A percentile compares a stretch with the other conserved stretches of the same genome.
Evolutionary conservation across 2,888 invertebrate genomes (phyloP).

Genomic region (Asteroscopus sphinx): DNA sequence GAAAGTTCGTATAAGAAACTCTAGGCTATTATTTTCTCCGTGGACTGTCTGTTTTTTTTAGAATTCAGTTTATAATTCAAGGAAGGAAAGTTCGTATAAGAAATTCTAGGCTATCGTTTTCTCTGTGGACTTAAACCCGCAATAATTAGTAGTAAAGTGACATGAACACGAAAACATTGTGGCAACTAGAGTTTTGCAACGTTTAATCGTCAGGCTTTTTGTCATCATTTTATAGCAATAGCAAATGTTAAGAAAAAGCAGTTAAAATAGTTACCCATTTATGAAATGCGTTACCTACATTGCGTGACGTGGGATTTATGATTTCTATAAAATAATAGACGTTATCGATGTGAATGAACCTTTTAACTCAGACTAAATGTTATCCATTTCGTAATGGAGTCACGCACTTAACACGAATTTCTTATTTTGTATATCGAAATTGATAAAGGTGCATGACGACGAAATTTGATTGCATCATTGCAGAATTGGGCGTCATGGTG

Average conservation of each 20-base stretch:
- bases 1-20: constrained; percentile 41
- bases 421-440: constrained; percentile 19
- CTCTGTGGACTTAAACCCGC: constrained; percentile 16
- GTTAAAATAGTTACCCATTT: not conserved
- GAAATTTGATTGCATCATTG: not conserved
- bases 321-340: constrained; percentile 39
- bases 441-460: constrained; percentile 23
- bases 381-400: constrained; percentile 59
- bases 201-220: constrained; percentile 1
- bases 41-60: no score
- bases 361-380: constrained; percentile 54
- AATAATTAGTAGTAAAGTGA: constrained; percentile 28
- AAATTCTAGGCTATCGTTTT: constrained; percentile 33
- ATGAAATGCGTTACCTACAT: constrained; percentile 11
- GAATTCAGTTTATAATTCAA: constrained; percentile 7
- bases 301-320: constrained; percentile 22
- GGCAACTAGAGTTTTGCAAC: constrained; percentile 3
- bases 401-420: constrained; percentile 53
- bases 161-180: constrained; percentile 30
- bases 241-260: not conserved
- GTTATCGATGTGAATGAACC: constrained; percentile 62
- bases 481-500: constrained; percentile 9
- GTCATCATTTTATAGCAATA: not conserved
- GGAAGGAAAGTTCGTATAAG: constrained; percentile 39
- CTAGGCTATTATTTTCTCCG: constrained; percentile 30